Base-by-base conservation (phyloP, 2,797 vertebrate genomes). In the Sebastes steindachneri region DNA sequence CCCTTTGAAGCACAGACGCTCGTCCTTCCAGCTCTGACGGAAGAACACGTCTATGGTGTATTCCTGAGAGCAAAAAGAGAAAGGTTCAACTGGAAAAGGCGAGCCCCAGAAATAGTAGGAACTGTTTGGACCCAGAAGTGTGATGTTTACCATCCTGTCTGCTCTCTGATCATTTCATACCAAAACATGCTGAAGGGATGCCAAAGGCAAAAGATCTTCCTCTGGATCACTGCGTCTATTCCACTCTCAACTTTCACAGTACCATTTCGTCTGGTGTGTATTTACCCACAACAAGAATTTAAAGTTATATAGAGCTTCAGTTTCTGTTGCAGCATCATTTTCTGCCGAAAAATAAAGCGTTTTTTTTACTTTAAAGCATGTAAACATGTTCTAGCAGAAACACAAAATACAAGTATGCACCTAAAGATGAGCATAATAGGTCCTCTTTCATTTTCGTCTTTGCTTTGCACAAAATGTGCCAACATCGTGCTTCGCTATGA, bases 41-140 rank as follows among this genome's bases (percentile, higher is more conserved):
- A 99, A 99, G 94, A 98, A 99, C 82, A 99, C 97, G 80, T 99
- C 98, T 76, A 99, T 98, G 79, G 98, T 99, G 84, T 99, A 98
- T 86, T 98, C 98, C 98, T 99, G 90, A 31, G 55, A 45, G 17
- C 48, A 51, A 51, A 4, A 54, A 1, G 12, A 26, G 4, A 48
- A 5, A n/a, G 23, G 5, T 41, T 53, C 11, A 4, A 5, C 2
- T n/a, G 48, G 33, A 35, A 35, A 21, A 58, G 51, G 58, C 9
- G 57, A 17, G 19, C 19, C 7, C 8, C 19, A 10, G 3, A 26
- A 33, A 23, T 15, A 58, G 29, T 7, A 1, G 25, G 0, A 15
- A 41, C 37, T 4, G 10, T 59, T 53, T 53, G 19, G 28, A 65
- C 17, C 35, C 23, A 21, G 62, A 67, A n/a, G n/a, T 23, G 66